Evolutionary conservation across 92 coral and sea anemone genomes (phyloP).

Genomic region (Isaurus tuberculatus): DNA sequence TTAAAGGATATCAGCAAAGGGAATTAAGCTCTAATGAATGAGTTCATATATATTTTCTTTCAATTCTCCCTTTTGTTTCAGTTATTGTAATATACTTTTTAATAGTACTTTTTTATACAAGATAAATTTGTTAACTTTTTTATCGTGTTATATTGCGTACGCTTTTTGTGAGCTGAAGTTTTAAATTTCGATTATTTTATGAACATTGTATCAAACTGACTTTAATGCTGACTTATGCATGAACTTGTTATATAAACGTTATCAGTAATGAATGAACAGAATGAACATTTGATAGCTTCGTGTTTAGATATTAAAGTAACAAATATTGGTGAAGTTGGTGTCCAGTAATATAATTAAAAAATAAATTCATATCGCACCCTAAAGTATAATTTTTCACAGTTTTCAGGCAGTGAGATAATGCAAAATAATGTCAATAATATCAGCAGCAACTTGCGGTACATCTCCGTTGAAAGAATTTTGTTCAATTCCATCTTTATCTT

Average conservation of each 20-base stretch:
- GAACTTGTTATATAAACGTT: constrained; percentile 1
- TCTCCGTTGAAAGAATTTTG: constrained; percentile 47
- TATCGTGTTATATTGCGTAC: neutral
- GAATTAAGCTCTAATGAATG: constrained; percentile 39
- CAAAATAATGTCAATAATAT: constrained; percentile 55
- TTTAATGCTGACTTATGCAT: neutral
- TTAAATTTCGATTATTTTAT: constrained; percentile 7
- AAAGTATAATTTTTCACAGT: neutral
- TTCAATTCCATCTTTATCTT: constrained; percentile 1
- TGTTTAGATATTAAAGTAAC: neutral
- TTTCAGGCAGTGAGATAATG: constrained; percentile 42
- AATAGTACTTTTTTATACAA: constrained; percentile 24
- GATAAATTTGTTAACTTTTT: constrained; percentile 17
- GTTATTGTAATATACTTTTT: constrained; percentile 47
- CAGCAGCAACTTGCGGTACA: constrained; percentile 52
- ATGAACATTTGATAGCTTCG: neutral
- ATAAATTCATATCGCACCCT: neutral
- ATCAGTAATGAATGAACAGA: neutral
- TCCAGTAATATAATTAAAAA: constrained; percentile 1
- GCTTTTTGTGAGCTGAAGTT: neutral
- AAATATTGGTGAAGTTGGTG: constrained; percentile 11
- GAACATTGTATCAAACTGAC: constrained; percentile 20
- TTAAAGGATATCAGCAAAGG: constrained; percentile 49
- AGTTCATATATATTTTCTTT: constrained; percentile 27
- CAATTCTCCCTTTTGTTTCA: constrained; percentile 43